Evolutionary conservation across 92 coral and sea anemone genomes (phyloP), one percentile per base, ranked within the genome.

Genomic region (Parazoanthus darwini): DNA sequence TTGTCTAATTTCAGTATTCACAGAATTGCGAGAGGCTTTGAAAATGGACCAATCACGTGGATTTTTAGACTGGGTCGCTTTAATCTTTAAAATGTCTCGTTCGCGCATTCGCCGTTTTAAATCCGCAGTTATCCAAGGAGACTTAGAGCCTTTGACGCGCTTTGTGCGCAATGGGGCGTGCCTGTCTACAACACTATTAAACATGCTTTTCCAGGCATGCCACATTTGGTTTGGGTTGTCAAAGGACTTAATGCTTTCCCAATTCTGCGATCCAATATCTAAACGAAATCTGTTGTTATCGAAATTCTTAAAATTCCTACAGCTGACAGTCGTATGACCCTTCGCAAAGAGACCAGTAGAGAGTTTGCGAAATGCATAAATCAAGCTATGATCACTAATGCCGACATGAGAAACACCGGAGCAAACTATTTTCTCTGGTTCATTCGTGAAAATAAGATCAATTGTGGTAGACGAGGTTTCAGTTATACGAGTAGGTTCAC

Each of bases 281-380:
- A 9, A 25, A n/a, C 82, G 75, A 86, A 87, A 87, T 29, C 89
- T 87, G 10, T 81, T 71, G 33, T 29, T 29, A 42, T 78, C 77
- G 42, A 87, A 87, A 79, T 68, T 75, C 44, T 83, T 88, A 42
- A 91, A 88, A 75, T 77, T 82, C 48, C 91, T 84, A 56, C 75
- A 89, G 38, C 74, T 86, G 51, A 89, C 85, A 29, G 90, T 74
- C 8, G 92, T 65, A 82, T 93, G 93, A 22, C 93, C 92, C 35
- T 90, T 94, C 5, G 46, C 65, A 35, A 38, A 51, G 51, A 83
- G 56, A 70, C 87, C 86, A 59, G 80, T 86, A 29, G 91, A 88
- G 66, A 92, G 88, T 80, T 94, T 92, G 33, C 93, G 94, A 86
- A 86, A 94, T 16, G 86, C 91, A 65, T 92, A 92, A 36, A 90